Conservation (phyloP, 2,113 vertebrate genomes). For the Antennarius striatus region DNA sequence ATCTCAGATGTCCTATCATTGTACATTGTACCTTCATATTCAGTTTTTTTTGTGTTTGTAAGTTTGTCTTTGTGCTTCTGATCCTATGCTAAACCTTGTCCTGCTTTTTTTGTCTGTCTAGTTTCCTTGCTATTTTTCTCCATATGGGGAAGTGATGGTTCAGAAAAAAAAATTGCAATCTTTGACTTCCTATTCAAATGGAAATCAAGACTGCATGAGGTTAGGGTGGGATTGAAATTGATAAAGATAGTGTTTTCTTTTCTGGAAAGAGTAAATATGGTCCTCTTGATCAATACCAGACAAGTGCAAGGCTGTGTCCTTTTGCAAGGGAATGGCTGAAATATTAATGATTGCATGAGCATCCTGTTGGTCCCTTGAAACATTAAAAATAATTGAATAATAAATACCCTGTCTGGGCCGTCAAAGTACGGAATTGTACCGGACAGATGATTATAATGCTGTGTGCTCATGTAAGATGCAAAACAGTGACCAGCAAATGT, state of each 20-base stretch:
- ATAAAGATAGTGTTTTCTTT: neutral
- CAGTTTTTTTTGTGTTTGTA: constrained; percentile 7
- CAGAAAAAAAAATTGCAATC: neutral
- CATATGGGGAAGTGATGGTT: constrained; percentile 8
- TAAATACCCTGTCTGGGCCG: constrained; percentile 55
- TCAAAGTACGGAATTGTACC: constrained; percentile 28
- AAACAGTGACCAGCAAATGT: constrained; percentile 65
- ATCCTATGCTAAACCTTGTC: neutral
- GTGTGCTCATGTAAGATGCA: constrained; percentile 46
- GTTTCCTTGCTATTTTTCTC: neutral
- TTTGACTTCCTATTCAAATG: constrained; percentile 9
- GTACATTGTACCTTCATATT: constrained; percentile 26
- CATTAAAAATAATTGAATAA: constrained; percentile 80
- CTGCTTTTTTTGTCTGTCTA: neutral
- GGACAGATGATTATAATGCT: constrained; percentile 26
- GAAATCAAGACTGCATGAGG: neutral
- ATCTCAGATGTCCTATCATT: constrained; percentile 14
- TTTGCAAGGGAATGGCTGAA: constrained; percentile 60
- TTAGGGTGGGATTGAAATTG: neutral
- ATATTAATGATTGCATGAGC: constrained; percentile 71
- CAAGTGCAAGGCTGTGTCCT: constrained; percentile 56
- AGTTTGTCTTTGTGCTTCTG: constrained; percentile 1
- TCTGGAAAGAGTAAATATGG: constrained; percentile 26
- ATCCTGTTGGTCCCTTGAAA: constrained; percentile 72
- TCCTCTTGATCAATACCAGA: constrained; percentile 61